Evolutionary conservation across 2,113 vertebrate genomes (phyloP), one percentile per base, ranked within the genome.

Genomic region (Hippolais icterina): DNA sequence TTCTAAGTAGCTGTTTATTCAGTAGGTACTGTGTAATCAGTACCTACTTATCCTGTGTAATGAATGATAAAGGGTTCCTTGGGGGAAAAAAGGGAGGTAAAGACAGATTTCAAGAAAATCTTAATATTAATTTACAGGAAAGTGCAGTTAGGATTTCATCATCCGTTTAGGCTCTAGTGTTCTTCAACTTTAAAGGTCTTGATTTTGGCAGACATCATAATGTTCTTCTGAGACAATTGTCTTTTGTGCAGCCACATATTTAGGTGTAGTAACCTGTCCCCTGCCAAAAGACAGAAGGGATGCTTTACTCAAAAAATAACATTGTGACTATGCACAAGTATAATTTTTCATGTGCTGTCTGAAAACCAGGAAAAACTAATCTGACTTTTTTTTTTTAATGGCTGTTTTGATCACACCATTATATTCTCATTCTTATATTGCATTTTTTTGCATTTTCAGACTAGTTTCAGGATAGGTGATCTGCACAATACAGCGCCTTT

Each of bases 1-100:
- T 89, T 69, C 77, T 59, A 92, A 97, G 86, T 64, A 90, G 85
- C 72, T 93, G 93, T 81, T 96, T 93, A 82, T 94, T 94, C 83
- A 94, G 80, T 75, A 88, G 92, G 83, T 94, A 74, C 69, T 41
- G n/a, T 82, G 87, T 90, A 96, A 96, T 93, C 90, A 68, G 82
- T 79, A 76, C 70, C 24, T 79, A 41, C 69, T 88, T 90, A 92
- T 52, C 29, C 92, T 42, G 14, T 78, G 76, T 56, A 88, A 90
- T 87, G 76, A 89, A 78, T 89, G 83, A 92, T 80, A 90, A 88
- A 90, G 41, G 7, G 4, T 47, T 81, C 49, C 69, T 79, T 21
- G 33, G 28, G 28, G 8, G 1, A 5, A 41, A 71, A 78, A 39
- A 10, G 5, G 27, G 31, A 77, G 19, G 37, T 13, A 57, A 81